Evolutionary conservation across 2,888 invertebrate genomes (phyloP), one percentile per base, ranked within the genome.

Genomic region (Hirtodrosophila cameraria): DNA sequence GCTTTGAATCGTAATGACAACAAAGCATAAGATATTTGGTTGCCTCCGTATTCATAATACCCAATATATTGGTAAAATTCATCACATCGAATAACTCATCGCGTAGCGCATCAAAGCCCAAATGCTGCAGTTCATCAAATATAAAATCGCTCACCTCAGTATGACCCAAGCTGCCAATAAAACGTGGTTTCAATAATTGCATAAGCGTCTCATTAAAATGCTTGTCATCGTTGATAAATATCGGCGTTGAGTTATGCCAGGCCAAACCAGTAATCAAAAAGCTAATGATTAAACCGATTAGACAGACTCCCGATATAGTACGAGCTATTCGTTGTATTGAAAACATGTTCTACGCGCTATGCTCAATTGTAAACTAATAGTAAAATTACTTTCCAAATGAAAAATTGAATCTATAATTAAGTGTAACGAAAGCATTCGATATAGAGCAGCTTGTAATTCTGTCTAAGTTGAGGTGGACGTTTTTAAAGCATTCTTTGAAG

Each of bases 1-100:
- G 93, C 88, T 96, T 96, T 20, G 94, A 94, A 81, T 96, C 96
- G 81, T 94, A 96, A 89, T 96, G 96, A 74, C 95, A 95, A 1
- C 94, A 94, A 6, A 96, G 87, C 2, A 94, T 92, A 38, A 97
- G 88, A 82, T 92, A 94, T 77, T 92, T 90, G 31, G 91, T 90
- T 0, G 95, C 94, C 35, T 93, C 88, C 0, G 94, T 94, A 91
- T 95, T 94, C 41, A 93, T 88, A 5, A 93, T 94, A 0, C 94
- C 95, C 53, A 96, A 92, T 39, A 97, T 93, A 87, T 97, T 97
- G 50, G 54, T 54, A 7, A 45, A 43, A 2, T 1, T 15, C 0
- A 27, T 16, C 0, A 57, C 93, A 93, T 50, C 41, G 0, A 39
- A 2, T 0, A 64, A 25, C 8, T 66, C 16, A 13, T 74, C 35